Evolutionary conservation across 2,888 invertebrate species (phyloP).

Genomic region (Syrphus vitripennis): DNA sequence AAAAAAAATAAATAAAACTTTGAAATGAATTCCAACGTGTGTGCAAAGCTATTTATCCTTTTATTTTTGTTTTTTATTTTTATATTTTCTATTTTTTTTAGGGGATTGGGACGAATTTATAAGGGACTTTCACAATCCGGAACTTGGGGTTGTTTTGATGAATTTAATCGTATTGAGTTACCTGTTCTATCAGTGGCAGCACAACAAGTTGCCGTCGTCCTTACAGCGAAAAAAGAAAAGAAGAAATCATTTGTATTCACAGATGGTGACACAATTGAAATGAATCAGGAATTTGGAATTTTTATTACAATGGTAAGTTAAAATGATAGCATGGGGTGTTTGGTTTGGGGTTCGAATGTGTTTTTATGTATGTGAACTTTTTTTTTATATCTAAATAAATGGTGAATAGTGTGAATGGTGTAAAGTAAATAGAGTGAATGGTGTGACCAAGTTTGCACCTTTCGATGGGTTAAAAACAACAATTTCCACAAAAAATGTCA

Average conservation of each 20-base stretch:
- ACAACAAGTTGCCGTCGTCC: constrained; percentile 96
- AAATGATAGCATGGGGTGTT: background rate
- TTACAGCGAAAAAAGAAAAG: constrained; percentile 96
- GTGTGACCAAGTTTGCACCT: no score
- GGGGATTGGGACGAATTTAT: constrained; percentile 96
- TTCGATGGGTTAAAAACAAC: no score
- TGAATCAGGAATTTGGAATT: constrained; percentile 98
- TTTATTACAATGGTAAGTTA: constrained; percentile 95
- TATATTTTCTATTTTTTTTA: constrained; percentile 75
- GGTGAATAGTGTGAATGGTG: background rate
- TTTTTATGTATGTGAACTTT: background rate
- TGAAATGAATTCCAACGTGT: constrained; percentile 36
- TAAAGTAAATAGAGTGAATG: no score
- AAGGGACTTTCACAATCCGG: constrained; percentile 98
- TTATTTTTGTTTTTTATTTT: background rate
- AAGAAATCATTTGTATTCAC: constrained; percentile 95
- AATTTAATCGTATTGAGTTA: constrained; percentile 97
- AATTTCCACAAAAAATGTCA: no score
- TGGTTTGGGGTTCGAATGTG: background rate
- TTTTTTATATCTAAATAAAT: background rate
- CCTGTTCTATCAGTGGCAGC: constrained; percentile 97
- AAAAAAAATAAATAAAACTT: constrained; percentile 2
- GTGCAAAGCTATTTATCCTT: constrained; percentile 56
- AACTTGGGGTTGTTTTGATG: constrained; percentile 99
- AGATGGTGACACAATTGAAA: constrained; percentile 94